Evolutionary conservation across 2,888 invertebrate species (phyloP), one percentile per base, ranked within the genome.

Genomic region (Homarus gammarus): DNA sequence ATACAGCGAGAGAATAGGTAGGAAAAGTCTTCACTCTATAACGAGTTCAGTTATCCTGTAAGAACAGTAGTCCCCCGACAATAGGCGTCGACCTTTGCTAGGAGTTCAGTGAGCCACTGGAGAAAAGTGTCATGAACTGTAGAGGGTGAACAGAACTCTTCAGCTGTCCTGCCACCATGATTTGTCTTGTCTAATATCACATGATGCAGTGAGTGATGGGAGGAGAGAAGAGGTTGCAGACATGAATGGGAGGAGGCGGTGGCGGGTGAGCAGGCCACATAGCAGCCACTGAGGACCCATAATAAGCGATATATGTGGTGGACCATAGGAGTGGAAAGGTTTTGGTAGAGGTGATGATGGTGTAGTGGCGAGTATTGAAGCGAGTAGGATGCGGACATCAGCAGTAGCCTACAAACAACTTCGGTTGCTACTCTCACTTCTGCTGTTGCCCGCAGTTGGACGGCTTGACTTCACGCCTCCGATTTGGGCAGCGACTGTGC

Each of bases 381-480:
- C 77, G 78, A 77, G 77, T 75, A 84, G 79, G 78, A 51, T 84
- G 88, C 88, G 83, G 84, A 78, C 84, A 88, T 51, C 84, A 88
- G 84, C 88, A 84, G 88, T 84, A 88, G 88, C 72, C 77, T 88
- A 78, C 64, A 84, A 84, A 88, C 83, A 75, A 70, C 40, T 68
- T 51, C 40, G 79, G 77, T 88, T 88, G 78, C 75, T 72, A 77
- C 84, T 84, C 64, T 77, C 72, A 83, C 88, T 84, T 77, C 78
- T 88, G 88, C 83, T 75, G 79, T 70, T 88, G 84, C 70, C 85
- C 85, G 88, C 88, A 78, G 84, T 73, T 90, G 90, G 90, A 90
- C 90, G 90, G 90, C 90, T 84, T 90, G 72, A 79, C 90, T 90
- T 81, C 84, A 90, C 56, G 84, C 83, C 77, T 90, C 91, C 85